Evolutionary conservation across 37 sponge, comb jelly and placozoan species (phyloP), one percentile per base, ranked within the genome.

Genomic region (Beroe ovata): DNA sequence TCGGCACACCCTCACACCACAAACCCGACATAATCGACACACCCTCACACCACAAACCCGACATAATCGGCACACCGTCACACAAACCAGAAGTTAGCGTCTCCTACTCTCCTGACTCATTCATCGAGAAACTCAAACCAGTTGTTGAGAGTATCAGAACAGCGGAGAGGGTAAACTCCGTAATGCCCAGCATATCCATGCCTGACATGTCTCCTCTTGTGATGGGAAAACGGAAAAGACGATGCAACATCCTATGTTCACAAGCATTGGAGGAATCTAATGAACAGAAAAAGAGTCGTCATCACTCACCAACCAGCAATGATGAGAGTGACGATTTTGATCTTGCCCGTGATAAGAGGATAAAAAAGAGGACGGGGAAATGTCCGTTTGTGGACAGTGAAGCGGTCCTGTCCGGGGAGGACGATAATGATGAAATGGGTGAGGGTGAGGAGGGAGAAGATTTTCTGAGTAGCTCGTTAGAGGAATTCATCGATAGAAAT

Each of bases 401-500:
- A 23, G 84, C 84, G 39, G 47, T 33, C 41, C 69, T 66, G 16
- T 66, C 69, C 34, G 84, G 54, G 1, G 84, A 42, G 26, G 84
- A 77, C 21, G 84, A 77, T 77, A 18, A 1, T 40, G 41, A 38
- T 40, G 84, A 77, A 42, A 20, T 2, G 29, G 32, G 19, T 8
- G 71, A 71, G 21, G 29, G 21, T 14, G 63, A 62, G 22, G 63
- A 25, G 19, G 63, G 20, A 4, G 84, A 77, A 54, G 84, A 77
- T 36, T 42, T 77, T 0, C 21, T 77, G 84, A 40, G 47, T 25
- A 77, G 84, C 38, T 77, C 84, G 1, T n/a, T 77, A 54, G 84
- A 77, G 38, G 84, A 77, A n/a, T 77, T 77, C 38, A 42, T 77
- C n/a, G 84, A 77, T 4, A n/a, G 4, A 38, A 35, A 77, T 4